phyloP scores from a whole-genome alignment of 2,113 vertebrate genomes.

The Syrmaticus mikado region DNA sequence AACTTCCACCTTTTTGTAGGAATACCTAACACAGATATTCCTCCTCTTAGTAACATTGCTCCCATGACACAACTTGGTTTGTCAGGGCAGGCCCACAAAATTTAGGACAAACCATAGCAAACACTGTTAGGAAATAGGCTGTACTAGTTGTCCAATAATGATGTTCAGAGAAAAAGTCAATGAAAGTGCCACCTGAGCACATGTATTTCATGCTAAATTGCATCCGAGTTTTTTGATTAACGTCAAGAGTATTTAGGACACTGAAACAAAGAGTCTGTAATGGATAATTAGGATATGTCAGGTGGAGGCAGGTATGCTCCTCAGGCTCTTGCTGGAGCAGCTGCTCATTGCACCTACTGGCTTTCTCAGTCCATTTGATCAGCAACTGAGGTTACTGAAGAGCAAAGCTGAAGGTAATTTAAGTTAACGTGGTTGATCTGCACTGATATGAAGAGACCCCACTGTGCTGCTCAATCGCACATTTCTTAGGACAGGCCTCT shows the following conservation, averaged over 20 bases:
- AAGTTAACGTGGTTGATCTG: background rate
- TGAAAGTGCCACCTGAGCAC: background rate
- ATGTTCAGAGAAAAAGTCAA: background rate
- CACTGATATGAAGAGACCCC: background rate
- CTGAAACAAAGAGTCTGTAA: background rate
- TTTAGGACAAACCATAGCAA: background rate
- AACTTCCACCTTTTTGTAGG: background rate
- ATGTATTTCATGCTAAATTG: background rate
- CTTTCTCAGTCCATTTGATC: background rate
- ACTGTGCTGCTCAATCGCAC: background rate
- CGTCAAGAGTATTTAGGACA: background rate
- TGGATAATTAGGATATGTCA: background rate
- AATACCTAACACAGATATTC: background rate
- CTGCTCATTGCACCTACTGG: background rate
- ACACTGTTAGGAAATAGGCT: background rate
- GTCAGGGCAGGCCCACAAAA: background rate
- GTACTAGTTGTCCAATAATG: background rate
- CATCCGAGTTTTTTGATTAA: background rate
- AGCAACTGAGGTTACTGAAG: background rate
- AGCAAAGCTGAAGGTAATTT: background rate
- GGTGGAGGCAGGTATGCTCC: background rate
- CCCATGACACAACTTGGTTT: background rate
- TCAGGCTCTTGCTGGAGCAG: background rate
- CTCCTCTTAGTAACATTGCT: background rate
- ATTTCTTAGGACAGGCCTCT: fast-evolving